phyloP scores from a whole-genome alignment of 2,888 invertebrate genomes.

The Idaea aversata region DNA sequence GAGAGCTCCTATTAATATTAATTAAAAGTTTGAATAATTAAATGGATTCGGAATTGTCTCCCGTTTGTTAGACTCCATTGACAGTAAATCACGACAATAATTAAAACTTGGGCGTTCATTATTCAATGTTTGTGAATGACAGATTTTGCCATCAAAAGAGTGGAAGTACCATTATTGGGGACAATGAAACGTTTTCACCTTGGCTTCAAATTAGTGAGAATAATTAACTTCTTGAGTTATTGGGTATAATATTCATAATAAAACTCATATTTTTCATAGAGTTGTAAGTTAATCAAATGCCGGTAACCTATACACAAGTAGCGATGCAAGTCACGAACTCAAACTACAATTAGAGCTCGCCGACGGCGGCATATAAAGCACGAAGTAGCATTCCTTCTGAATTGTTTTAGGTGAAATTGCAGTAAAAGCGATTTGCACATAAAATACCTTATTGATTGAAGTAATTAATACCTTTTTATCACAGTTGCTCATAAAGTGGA shows the following conservation, averaged over 20 bases:
- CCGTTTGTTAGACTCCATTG: conserved; percentile 65
- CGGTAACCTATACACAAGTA: conserved; percentile 43
- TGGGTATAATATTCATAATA: conserved; percentile 12
- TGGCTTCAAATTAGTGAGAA: conserved; percentile 2
- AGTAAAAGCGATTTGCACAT: conserved; percentile 46
- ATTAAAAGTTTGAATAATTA: conserved; percentile 80
- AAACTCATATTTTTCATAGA: conserved; percentile 19
- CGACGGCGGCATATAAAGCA: conserved; percentile 66
- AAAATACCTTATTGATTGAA: conserved; percentile 43
- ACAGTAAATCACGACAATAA: conserved; percentile 69
- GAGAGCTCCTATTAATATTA: conserved; percentile 79
- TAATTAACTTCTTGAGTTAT: neutral
- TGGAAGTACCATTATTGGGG: conserved; percentile 8
- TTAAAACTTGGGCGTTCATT: conserved; percentile 70
- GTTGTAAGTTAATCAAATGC: conserved; percentile 29
- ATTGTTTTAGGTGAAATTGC: conserved; percentile 47
- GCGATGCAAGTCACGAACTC: conserved; percentile 63
- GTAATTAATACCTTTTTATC: conserved; percentile 19
- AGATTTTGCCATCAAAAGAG: conserved; percentile 40
- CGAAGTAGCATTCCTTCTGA: conserved; percentile 55
- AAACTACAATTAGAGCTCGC: conserved; percentile 65
- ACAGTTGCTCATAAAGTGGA: too few relatives aligned
- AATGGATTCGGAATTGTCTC: conserved; percentile 74
- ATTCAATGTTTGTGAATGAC: conserved; percentile 63
- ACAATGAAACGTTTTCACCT: conserved; percentile 18